Evolutionary conservation across 2,797 vertebrate genomes (phyloP).

Genomic region (Diceros bicornis): DNA sequence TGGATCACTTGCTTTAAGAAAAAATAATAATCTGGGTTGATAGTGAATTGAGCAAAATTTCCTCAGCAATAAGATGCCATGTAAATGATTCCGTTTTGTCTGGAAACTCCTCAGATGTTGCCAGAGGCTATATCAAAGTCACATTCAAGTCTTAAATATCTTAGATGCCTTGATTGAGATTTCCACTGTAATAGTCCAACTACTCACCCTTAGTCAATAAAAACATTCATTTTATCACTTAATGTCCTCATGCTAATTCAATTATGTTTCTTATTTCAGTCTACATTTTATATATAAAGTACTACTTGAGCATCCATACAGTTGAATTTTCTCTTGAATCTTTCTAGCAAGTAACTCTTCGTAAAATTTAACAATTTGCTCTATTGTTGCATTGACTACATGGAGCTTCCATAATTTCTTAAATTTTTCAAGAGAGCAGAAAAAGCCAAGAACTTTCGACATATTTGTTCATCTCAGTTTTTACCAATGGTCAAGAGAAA

Average conservation of each 20-base stretch:
- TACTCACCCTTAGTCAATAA: constrained; percentile 78
- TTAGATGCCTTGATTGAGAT: constrained; percentile 68
- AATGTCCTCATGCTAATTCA: constrained; percentile 78
- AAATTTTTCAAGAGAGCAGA: constrained; percentile 29
- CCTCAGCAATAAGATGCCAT: constrained; percentile 67
- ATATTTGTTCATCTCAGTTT: constrained; percentile 19
- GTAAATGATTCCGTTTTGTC: constrained; percentile 62
- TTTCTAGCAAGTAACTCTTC: constrained; percentile 63
- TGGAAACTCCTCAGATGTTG: constrained; percentile 53
- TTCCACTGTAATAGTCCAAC: constrained; percentile 66
- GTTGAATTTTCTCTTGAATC: constrained; percentile 63
- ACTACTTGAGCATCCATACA: constrained; percentile 7
- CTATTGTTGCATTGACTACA: constrained; percentile 55
- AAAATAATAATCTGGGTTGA: constrained; percentile 67
- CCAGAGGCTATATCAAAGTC: constrained; percentile 68
- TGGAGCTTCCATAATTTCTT: not conserved
- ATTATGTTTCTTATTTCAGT: constrained; percentile 77
- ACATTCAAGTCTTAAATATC: constrained; percentile 73
- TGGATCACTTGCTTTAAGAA: constrained; percentile 66
- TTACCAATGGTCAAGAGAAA: constrained; percentile 23
- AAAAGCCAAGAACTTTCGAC: constrained; percentile 16
- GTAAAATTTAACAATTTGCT: constrained; percentile 65
- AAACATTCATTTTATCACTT: constrained; percentile 77
- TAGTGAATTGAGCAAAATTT: constrained; percentile 71
- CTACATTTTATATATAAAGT: constrained; percentile 65